Evolutionary conservation across 2,888 invertebrate species (phyloP).

Genomic region (Cremastinae sp.): DNA sequence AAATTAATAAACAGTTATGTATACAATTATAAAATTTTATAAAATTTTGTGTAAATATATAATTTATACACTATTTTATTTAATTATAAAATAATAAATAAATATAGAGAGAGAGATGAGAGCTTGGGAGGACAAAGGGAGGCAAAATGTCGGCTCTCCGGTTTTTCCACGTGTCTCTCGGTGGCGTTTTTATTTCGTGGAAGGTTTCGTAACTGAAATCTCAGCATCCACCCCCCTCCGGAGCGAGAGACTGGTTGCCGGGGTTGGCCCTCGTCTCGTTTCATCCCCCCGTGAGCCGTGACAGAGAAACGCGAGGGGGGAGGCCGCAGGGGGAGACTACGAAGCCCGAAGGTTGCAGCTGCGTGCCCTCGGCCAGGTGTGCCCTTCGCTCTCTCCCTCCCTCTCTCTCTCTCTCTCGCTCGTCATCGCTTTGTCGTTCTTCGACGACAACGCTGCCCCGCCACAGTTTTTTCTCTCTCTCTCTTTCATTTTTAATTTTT

Average conservation of each 20-base stretch:
- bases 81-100: constrained; percentile 1
- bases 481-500: constrained; percentile 59
- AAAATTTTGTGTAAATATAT: too few relatives aligned
- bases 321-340: constrained; percentile 13
- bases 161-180: constrained; percentile 3
- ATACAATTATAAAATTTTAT: too few relatives aligned
- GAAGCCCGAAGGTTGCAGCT: constrained; percentile 75
- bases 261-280: constrained; percentile 72
- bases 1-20: too few relatives aligned
- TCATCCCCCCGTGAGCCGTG: constrained; percentile 72
- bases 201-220: constrained; percentile 77
- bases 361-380: constrained; percentile 77
- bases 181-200: constrained; percentile 1
- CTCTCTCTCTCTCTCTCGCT: constrained; percentile 33
- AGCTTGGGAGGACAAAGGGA: not conserved
- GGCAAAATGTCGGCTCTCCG: not conserved
- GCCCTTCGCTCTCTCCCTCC: constrained; percentile 66
- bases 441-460: constrained; percentile 71
- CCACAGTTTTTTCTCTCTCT: constrained; percentile 58
- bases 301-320: constrained; percentile 65
- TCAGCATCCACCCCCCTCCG: constrained; percentile 75
- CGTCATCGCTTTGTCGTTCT: constrained; percentile 34
- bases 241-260: constrained; percentile 66
- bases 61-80: too few relatives aligned
- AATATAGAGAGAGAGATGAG: not conserved